Evolutionary conservation across 2,888 invertebrate species (phyloP), one percentile per base, ranked within the genome.

Genomic region (Corythucha ciliata): DNA sequence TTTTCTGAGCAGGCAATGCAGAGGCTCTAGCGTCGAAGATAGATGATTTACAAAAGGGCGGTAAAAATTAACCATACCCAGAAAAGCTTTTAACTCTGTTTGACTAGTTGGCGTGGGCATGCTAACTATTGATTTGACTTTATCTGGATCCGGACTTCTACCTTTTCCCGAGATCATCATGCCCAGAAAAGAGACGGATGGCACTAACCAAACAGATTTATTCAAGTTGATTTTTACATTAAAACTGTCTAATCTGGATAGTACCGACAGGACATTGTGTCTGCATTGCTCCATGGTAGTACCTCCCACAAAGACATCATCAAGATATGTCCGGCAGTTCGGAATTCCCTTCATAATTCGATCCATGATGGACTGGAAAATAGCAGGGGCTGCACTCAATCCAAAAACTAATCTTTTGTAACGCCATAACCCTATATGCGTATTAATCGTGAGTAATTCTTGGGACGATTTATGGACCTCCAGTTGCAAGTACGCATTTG

Each of bases 401-500:
- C 60, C 61, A 46, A 48, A 58, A 12, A 55, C 49, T 25, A 61
- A 51, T 12, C 57, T 25, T 8, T 49, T 57, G 46, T 45, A 55
- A 14, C 45, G 42, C 41, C 51, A 56, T 20, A 59, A 44, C 6
- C 58, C 59, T 34, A 40, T 52, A 50, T 63, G 60, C 6, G 63
- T 63, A 54, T 62, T 62, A 24, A 65, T 61, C 25, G 61, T 63
- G 21, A 63, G 54, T 14, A 60, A 52, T 33, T 60, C 48, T 53
- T 56, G 54, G 25, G 61, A 64, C n/a, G 41, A 40, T 48, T 59
- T 58, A 40, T 54, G 53, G n/a, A 62, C 40, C 50, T 57, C 47
- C 16, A 63, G 39, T 52, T 65, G 64, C 39, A 60, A 60, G 53
- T 63, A 64, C 16, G 63, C 63, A 24, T 62, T 57, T 40, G 48